Evolutionary conservation across 2,888 invertebrate genomes (phyloP).

Genomic region (Lymantria monacha): DNA sequence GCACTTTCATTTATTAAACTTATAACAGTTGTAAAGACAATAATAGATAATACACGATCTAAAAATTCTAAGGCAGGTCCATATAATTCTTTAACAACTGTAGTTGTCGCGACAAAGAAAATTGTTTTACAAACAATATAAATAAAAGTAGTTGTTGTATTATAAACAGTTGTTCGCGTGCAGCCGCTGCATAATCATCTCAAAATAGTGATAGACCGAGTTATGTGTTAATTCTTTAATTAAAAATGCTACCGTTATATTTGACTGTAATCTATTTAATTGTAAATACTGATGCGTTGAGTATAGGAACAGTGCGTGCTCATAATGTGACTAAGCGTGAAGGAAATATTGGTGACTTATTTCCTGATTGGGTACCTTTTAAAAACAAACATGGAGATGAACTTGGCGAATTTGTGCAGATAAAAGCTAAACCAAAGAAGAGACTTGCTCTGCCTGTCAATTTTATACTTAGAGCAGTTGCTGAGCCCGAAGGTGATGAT

Average conservation of each 20-base stretch:
- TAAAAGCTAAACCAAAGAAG: slow-evolving; percentile 63
- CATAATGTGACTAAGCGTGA: slow-evolving; percentile 59
- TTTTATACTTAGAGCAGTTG: slow-evolving; percentile 57
- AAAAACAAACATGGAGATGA: slow-evolving; percentile 69
- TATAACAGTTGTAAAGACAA: no score
- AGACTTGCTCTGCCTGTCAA: slow-evolving; percentile 64
- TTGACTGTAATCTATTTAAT: slow-evolving; percentile 31
- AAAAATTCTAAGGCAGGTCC: neutral
- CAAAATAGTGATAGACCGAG: slow-evolving; percentile 29
- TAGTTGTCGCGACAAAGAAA: slow-evolving; percentile 50
- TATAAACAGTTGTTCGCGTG: slow-evolving; percentile 63
- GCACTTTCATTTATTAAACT: no score
- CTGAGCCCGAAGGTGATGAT: slow-evolving; percentile 60
- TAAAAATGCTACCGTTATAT: slow-evolving; percentile 33
- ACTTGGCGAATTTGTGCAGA: slow-evolving; percentile 59
- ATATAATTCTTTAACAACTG: slow-evolving; percentile 39
- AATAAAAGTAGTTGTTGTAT: slow-evolving; percentile 69
- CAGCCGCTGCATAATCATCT: slow-evolving; percentile 49
- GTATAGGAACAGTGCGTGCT: slow-evolving; percentile 57
- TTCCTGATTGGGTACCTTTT: slow-evolving; percentile 75
- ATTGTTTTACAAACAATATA: slow-evolving; percentile 78
- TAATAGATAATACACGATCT: no score
- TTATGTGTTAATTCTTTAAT: slow-evolving; percentile 28
- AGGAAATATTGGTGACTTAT: slow-evolving; percentile 49
- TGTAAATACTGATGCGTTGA: slow-evolving; percentile 45